Conservation (phyloP, 2,888 invertebrate genomes). For the Ophion ventricosus region DNA sequence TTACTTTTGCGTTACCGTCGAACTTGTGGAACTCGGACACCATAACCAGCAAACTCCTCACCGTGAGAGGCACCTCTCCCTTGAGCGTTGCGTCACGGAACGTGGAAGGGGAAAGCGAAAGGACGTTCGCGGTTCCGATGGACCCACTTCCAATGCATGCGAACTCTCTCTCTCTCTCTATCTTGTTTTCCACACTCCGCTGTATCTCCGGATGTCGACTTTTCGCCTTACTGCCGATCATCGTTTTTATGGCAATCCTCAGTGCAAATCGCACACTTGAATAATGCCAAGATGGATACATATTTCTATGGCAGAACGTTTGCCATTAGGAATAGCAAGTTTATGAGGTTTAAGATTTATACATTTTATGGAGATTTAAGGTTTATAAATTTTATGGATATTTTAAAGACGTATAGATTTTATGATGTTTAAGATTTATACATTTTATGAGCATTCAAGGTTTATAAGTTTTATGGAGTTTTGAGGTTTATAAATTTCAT, state of each 20-base stretch:
- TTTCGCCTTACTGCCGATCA: conserved; percentile 40
- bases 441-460: too few relatives aligned
- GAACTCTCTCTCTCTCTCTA: neutral
- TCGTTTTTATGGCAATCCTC: conserved; percentile 49
- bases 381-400: too few relatives aligned
- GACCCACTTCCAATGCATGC: conserved; percentile 63
- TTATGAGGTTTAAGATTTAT: too few relatives aligned
- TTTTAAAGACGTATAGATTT: too few relatives aligned
- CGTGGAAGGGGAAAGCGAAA: conserved; percentile 66
- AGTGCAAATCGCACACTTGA: neutral
- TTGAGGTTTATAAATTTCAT: too few relatives aligned
- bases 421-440: too few relatives aligned
- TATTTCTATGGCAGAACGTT: neutral
- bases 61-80: conserved; percentile 53
- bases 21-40: conserved; percentile 50
- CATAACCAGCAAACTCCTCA: conserved; percentile 52
- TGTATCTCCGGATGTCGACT: conserved; percentile 41
- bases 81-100: conserved; percentile 27
- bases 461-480: too few relatives aligned
- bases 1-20: conserved; percentile 50
- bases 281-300: neutral
- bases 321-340: neutral
- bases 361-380: too few relatives aligned
- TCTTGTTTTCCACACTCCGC: conserved; percentile 44
- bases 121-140: conserved; percentile 62